phyloP scores from a whole-genome alignment of 2,888 invertebrate genomes.

The Drosophila algonquin region DNA sequence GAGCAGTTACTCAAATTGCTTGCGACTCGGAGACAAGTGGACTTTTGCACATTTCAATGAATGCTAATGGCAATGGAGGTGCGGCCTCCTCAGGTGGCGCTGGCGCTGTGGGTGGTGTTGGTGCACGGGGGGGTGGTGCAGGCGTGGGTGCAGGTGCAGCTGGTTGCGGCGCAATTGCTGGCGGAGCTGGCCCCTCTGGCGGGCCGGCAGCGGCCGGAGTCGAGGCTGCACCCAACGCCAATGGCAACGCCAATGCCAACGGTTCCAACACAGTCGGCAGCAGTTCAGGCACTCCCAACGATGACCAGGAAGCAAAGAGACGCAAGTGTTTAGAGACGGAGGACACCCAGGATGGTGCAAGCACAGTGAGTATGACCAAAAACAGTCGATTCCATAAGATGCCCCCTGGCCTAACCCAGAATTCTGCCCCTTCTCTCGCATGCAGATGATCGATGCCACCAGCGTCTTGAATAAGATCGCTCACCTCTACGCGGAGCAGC shows the following conservation, averaged over 20 bases:
- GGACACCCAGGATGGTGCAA: constrained; percentile 66
- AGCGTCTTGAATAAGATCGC: constrained; percentile 93
- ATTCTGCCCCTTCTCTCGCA: not conserved
- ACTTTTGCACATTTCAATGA: constrained; percentile 43
- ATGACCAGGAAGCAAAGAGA: constrained; percentile 68
- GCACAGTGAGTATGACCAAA: constrained; percentile 60
- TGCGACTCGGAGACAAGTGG: constrained; percentile 1
- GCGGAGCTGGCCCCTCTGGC: constrained; percentile 2
- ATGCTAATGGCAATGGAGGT: constrained; percentile 58
- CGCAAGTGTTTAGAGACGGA: constrained; percentile 66
- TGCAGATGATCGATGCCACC: constrained; percentile 93
- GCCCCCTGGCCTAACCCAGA: not conserved
- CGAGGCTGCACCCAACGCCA: constrained; percentile 23
- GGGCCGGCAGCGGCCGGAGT: constrained; percentile 23
- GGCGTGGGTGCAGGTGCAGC: constrained; percentile 10
- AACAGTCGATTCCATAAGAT: not conserved
- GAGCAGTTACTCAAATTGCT: not conserved
- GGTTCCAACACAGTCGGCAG: constrained; percentile 31
- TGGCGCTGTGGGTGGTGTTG: constrained; percentile 24
- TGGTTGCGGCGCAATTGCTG: constrained; percentile 25
- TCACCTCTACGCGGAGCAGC: constrained; percentile 91
- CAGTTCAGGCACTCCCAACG: constrained; percentile 19
- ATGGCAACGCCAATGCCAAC: constrained; percentile 27
- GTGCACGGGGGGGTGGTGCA: constrained; percentile 4
- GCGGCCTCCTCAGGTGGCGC: constrained; percentile 46